These are phyloP conservation scores for Drosophila melanosoma DNA, from an alignment of 2,888 invertebrate genomes.

Conservation along the genomic window DNA sequence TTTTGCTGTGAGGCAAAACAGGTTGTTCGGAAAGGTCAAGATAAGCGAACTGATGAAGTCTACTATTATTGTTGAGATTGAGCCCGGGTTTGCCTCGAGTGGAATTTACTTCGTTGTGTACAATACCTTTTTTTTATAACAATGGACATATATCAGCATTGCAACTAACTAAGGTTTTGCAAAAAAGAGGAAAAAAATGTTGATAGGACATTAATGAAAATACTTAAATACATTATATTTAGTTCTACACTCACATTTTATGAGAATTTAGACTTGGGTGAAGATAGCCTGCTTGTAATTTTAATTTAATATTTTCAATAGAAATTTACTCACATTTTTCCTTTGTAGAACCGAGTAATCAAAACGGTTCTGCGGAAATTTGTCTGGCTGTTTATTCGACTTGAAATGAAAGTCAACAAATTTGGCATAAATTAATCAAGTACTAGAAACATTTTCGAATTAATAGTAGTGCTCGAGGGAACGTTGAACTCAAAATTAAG, in stretches of 20 bases:
- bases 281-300: neutral
- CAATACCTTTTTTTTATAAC: conserved; percentile 1
- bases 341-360: neutral
- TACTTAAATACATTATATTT: neutral
- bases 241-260: neutral
- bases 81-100: neutral
- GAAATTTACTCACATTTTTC: neutral
- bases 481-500: neutral
- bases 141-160: neutral
- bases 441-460: neutral
- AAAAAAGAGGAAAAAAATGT: neutral
- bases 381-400: neutral
- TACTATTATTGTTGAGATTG: conserved; percentile 10
- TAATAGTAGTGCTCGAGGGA: neutral
- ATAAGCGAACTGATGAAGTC: conserved; percentile 35
- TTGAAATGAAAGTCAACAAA: neutral
- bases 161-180: neutral
- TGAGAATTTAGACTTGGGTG: neutral
- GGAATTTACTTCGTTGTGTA: neutral
- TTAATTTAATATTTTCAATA: neutral
- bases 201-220: neutral
- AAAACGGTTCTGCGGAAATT: neutral
- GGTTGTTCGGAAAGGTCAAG: conserved; percentile 32
- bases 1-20: neutral
- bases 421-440: neutral